Evolutionary conservation across 2,888 invertebrate genomes (phyloP).

Genomic region (Stenolophus ochropezus): DNA sequence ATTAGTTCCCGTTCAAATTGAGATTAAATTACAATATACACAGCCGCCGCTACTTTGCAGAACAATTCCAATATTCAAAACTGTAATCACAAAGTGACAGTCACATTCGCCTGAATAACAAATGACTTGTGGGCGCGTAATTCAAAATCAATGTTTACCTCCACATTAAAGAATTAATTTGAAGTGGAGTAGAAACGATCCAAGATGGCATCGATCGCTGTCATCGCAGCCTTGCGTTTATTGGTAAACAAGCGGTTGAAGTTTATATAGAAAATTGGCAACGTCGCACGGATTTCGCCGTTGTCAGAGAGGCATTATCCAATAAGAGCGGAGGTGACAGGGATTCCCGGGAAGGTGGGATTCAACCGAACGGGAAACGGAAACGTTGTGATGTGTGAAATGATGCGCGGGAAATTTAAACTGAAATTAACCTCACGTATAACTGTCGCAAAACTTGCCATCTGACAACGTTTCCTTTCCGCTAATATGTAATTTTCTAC

Average conservation of each 20-base stretch:
- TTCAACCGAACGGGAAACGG: conserved; percentile 4
- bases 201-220: conserved; percentile 41
- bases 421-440: conserved; percentile 23
- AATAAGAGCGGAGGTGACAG: conserved; percentile 55
- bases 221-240: conserved; percentile 47
- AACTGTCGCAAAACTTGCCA: conserved; percentile 13
- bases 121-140: conserved; percentile 31
- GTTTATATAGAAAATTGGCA: conserved; percentile 53
- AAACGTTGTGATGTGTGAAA: conserved; percentile 37
- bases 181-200: conserved; percentile 37
- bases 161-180: conserved; percentile 57
- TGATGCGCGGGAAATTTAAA: conserved; percentile 32
- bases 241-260: conserved; percentile 54
- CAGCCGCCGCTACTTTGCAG: conserved; percentile 1
- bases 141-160: conserved; percentile 59
- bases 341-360: conserved; percentile 36
- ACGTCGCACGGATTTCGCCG: conserved; percentile 45
- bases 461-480: background rate
- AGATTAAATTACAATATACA: conserved; percentile 21
- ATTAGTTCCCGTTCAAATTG: conserved; percentile 9
- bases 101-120: conserved; percentile 3
- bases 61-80: conserved; percentile 24
- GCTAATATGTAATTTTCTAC: conserved; percentile 19
- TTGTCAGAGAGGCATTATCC: conserved; percentile 57
- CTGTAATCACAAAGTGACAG: conserved; percentile 19